Conservation (phyloP, 2,113 vertebrate genomes). For the Fulica atra region DNA sequence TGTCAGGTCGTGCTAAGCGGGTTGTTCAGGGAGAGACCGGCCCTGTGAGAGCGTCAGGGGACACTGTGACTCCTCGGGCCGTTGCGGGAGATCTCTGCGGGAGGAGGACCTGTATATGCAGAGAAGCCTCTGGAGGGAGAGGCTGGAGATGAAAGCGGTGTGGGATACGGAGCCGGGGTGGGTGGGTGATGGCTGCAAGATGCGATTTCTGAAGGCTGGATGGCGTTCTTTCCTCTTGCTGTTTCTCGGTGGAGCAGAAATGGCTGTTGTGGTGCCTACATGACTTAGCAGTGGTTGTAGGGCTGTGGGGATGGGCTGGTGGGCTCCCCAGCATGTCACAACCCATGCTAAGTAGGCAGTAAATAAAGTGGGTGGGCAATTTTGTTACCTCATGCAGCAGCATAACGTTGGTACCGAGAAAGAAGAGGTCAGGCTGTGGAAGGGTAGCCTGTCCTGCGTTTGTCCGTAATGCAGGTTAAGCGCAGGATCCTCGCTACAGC, state of each 20-base stretch:
- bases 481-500: not conserved
- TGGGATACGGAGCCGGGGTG: not conserved
- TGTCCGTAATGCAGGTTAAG: not conserved
- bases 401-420: not conserved
- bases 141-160: not conserved
- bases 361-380: not conserved
- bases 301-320: not conserved
- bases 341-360: not conserved
- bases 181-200: not conserved
- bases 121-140: not conserved
- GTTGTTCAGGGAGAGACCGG: not conserved
- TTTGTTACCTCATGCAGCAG: not conserved
- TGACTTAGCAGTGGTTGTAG: slow-evolving; percentile 32
- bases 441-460: not conserved
- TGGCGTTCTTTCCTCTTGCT: accelerated
- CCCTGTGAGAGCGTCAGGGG: slow-evolving; percentile 15
- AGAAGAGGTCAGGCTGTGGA: not conserved
- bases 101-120: not conserved
- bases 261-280: not conserved
- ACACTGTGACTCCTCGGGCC: slow-evolving; percentile 33
- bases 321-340: not conserved
- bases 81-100: slow-evolving; percentile 17
- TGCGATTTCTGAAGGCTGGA: not conserved
- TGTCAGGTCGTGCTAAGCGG: no score
- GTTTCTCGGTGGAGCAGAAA: not conserved